Percentiles rank a stretch among this genome's conserved stretches.
These are phyloP conservation scores for Ochlodes sylvanus DNA, from an alignment of 2,888 invertebrate genomes.

Conservation along the genomic window DNA sequence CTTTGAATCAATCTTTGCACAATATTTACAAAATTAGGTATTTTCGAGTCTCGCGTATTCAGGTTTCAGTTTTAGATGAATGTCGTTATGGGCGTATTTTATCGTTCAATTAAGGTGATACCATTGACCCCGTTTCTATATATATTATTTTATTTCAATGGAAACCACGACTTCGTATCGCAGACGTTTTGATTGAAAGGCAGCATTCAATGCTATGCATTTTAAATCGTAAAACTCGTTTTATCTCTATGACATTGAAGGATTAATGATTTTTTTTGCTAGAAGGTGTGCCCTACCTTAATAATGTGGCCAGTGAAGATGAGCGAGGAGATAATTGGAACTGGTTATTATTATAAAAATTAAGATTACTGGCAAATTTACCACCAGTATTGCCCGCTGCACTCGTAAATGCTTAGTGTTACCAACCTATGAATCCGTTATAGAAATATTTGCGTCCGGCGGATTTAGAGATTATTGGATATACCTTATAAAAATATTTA, in stretches of 20 bases:
- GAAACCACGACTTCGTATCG: background rate
- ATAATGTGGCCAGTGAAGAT: too few species aligned
- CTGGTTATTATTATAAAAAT: too few species aligned
- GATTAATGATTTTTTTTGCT: background rate
- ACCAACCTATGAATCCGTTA: too few species aligned
- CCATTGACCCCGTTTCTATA: background rate
- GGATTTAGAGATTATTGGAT: too few species aligned
- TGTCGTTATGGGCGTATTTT: background rate
- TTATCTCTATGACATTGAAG: background rate
- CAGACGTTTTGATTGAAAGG: slow-evolving; percentile 21
- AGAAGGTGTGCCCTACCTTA: too few species aligned
- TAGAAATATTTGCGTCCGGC: too few species aligned
- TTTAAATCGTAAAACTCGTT: background rate
- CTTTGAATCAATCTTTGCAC: too few species aligned
- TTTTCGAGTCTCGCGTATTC: background rate
- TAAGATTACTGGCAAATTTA: too few species aligned
- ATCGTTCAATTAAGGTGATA: background rate
- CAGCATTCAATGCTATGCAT: background rate
- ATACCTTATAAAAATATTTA: too few species aligned
- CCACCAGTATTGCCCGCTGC: too few species aligned
- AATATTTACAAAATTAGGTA: background rate
- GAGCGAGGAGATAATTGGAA: too few species aligned
- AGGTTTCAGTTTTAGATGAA: background rate
- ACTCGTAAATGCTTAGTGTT: too few species aligned
- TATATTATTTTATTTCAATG: slow-evolving; percentile 5